Evolutionary conservation across 2,888 invertebrate species (phyloP).

Genomic region (Sicus ferrugineus): DNA sequence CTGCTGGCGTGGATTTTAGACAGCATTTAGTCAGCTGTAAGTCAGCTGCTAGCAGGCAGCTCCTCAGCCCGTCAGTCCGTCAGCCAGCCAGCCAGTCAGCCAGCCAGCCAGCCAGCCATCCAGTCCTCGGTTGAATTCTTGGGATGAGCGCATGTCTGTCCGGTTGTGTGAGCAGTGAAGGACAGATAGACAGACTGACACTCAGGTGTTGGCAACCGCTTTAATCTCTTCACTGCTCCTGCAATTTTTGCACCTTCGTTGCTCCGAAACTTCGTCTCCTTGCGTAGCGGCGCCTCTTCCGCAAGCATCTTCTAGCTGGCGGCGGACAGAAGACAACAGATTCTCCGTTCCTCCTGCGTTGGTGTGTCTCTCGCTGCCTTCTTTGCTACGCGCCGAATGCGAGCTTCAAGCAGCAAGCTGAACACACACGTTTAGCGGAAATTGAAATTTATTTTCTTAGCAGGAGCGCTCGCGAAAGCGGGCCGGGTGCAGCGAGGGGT

Average conservation of each 20-base stretch:
- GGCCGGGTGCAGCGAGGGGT: too few relatives aligned
- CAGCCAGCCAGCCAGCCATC: slow-evolving; percentile 4
- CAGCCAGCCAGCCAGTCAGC: not conserved
- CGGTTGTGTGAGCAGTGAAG: not conserved
- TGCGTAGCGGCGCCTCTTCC: not conserved
- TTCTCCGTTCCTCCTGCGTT: not conserved
- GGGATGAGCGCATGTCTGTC: not conserved
- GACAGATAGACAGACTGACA: slow-evolving; percentile 24
- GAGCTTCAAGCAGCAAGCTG: not conserved
- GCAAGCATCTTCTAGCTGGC: slow-evolving; percentile 25
- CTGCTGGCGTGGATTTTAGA: slow-evolving; percentile 20
- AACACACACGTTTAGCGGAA: slow-evolving; percentile 28
- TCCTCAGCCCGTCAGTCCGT: not conserved
- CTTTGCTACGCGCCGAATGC: not conserved
- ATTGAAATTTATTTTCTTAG: slow-evolving; percentile 26
- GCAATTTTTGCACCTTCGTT: not conserved
- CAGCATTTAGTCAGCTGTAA: slow-evolving; percentile 33
- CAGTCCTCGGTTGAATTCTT: not conserved
- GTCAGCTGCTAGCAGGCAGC: not conserved
- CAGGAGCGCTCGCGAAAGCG: slow-evolving; percentile 19
- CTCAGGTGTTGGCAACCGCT: slow-evolving; percentile 25
- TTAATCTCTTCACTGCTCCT: slow-evolving; percentile 13
- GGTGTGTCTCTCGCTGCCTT: not conserved
- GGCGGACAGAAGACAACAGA: slow-evolving; percentile 9
- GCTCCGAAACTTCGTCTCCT: not conserved